These are phyloP conservation scores for Leptopilina syphax DNA, from an alignment of 2,888 invertebrate species.

Conservation along the genomic window DNA sequence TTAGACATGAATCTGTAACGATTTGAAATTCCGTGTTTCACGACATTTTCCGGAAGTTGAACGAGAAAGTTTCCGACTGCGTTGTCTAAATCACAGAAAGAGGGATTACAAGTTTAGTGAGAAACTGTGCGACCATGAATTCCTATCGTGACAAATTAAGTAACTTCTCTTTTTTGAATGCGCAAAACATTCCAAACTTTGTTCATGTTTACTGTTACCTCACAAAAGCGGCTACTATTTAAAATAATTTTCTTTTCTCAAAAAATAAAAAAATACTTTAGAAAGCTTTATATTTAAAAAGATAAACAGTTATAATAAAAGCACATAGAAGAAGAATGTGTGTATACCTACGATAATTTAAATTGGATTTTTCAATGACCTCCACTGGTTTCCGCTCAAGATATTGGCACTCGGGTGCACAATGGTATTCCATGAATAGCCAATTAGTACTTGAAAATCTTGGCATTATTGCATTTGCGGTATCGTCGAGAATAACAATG, in stretches of 20 bases:
- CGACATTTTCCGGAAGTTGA: slow-evolving; percentile 62
- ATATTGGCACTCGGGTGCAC: background rate
- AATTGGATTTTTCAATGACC: no score
- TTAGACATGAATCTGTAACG: slow-evolving; percentile 55
- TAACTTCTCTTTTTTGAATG: slow-evolving; percentile 1
- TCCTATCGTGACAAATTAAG: slow-evolving; percentile 55
- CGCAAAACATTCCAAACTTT: background rate
- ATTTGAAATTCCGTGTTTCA: slow-evolving; percentile 53
- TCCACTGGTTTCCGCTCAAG: no score
- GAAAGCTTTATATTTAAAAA: no score
- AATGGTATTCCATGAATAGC: slow-evolving; percentile 15
- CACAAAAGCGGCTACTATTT: no score
- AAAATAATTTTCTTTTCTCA: no score
- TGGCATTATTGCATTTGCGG: slow-evolving; percentile 29
- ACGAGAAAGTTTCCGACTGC: slow-evolving; percentile 65
- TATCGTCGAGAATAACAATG: slow-evolving; percentile 1
- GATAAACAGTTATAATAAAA: no score
- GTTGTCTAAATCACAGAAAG: slow-evolving; percentile 67
- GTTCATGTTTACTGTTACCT: slow-evolving; percentile 13
- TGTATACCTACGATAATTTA: no score
- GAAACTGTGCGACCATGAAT: slow-evolving; percentile 53
- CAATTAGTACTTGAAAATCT: slow-evolving; percentile 25
- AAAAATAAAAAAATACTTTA: no score
- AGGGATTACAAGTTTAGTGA: slow-evolving; percentile 70
- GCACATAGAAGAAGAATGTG: no score